Evolutionary conservation across 23 tunicate genomes (phyloP).

Genomic region (Corella eumyota): DNA sequence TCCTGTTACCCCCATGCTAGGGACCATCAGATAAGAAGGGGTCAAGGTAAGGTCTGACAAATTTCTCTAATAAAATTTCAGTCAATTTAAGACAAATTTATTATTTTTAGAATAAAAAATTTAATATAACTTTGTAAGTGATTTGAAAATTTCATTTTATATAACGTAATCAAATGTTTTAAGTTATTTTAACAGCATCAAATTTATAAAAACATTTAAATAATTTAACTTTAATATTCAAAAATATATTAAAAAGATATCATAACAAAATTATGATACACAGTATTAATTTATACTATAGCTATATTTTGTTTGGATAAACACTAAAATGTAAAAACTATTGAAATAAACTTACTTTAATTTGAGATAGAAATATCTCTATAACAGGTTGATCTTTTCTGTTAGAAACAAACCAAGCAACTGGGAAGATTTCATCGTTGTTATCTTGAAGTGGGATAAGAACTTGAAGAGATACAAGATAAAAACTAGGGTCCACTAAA

Average conservation of each 20-base stretch:
- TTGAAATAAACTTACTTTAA: constrained; percentile 20
- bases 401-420: constrained; percentile 93
- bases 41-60: constrained; percentile 55
- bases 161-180: no score
- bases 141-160: no score
- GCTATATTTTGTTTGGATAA: no score
- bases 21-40: constrained; percentile 55
- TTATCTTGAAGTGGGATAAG: constrained; percentile 23
- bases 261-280: no score
- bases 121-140: no score
- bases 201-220: no score
- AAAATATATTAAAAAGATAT: no score
- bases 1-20: constrained; percentile 28
- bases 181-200: no score
- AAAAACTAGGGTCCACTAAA: constrained; percentile 38
- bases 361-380: constrained; percentile 29
- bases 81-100: no score
- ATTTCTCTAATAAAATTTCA: constrained; percentile 37
- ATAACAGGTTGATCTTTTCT: constrained; percentile 58
- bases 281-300: no score
- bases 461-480: constrained; percentile 43
- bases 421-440: constrained; percentile 50
- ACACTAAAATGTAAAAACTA: background rate
- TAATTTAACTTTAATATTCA: no score
- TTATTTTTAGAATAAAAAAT: no score